phyloP scores from a whole-genome alignment of 2,888 invertebrate genomes.

The Spisula solida region DNA sequence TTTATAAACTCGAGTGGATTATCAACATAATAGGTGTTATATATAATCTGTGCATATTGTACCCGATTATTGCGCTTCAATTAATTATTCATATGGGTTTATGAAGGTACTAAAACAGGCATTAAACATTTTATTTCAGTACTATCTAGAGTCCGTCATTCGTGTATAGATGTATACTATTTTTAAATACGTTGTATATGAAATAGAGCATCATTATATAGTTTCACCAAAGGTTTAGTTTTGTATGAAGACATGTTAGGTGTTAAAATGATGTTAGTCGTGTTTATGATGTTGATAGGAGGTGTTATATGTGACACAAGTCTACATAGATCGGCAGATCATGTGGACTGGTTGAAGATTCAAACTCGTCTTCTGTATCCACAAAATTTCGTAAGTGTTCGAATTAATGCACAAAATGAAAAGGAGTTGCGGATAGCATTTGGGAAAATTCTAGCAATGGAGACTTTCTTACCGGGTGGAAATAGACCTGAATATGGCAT shows the following conservation, averaged over 20 bases:
- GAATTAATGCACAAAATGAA: slow-evolving; percentile 63
- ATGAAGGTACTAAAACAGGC: too few relatives aligned
- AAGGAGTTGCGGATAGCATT: slow-evolving; percentile 76
- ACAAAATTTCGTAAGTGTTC: slow-evolving; percentile 71
- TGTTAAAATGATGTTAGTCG: slow-evolving; percentile 39
- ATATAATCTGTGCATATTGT: too few relatives aligned
- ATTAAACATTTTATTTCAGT: too few relatives aligned
- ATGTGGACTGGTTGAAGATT: slow-evolving; percentile 47
- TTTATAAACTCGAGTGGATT: too few relatives aligned
- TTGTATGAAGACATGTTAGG: slow-evolving; percentile 8
- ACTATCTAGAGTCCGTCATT: too few relatives aligned
- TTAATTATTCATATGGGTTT: too few relatives aligned
- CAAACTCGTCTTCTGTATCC: slow-evolving; percentile 60
- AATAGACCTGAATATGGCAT: slow-evolving; percentile 64
- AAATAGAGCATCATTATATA: too few relatives aligned
- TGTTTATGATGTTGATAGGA: slow-evolving; percentile 45
- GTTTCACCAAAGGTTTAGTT: too few relatives aligned
- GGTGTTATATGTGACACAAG: not conserved
- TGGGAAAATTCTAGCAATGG: slow-evolving; percentile 73
- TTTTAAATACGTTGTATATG: too few relatives aligned
- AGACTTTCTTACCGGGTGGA: slow-evolving; percentile 68
- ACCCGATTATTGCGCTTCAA: too few relatives aligned
- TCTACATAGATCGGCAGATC: not conserved
- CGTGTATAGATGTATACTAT: too few relatives aligned
- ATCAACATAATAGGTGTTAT: too few relatives aligned